Evolutionary conservation across 2,797 vertebrate species (phyloP).

Genomic region (Myotis daubentonii): DNA sequence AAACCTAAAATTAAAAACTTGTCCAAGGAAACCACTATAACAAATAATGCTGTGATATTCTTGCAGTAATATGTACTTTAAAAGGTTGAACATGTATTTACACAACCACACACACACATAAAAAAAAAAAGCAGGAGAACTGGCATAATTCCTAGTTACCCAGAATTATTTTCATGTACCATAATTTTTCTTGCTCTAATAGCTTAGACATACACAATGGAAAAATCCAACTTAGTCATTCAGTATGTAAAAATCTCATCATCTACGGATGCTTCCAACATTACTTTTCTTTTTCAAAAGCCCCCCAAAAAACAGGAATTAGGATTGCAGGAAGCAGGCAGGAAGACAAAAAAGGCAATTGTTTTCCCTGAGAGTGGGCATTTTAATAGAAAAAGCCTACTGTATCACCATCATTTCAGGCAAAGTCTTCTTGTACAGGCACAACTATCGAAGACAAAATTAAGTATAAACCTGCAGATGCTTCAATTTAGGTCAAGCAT

Average conservation of each 20-base stretch:
- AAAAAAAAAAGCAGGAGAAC: neutral
- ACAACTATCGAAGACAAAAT: neutral
- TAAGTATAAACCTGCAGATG: neutral
- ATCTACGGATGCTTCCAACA: neutral
- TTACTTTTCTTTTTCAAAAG: neutral
- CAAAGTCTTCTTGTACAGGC: neutral
- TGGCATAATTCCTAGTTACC: neutral
- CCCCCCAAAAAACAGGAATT: neutral
- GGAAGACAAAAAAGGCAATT: neutral
- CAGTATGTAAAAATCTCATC: neutral
- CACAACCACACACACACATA: too few relatives aligned
- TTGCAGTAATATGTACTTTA: neutral
- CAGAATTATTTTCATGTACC: neutral
- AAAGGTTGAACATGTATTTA: neutral
- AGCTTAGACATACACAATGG: neutral
- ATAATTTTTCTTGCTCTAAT: neutral
- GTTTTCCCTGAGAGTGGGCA: neutral
- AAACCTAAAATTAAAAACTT: constrained; percentile 10
- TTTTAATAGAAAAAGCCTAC: neutral
- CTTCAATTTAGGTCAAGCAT: neutral
- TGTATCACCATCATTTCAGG: neutral
- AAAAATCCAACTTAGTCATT: neutral
- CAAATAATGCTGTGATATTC: neutral
- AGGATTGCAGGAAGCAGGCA: neutral
- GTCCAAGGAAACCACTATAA: neutral